Percentiles rank a stretch among this genome's conserved stretches.
phyloP scores from a whole-genome alignment of 2,797 vertebrate genomes.

The Eulemur albifrons region DNA sequence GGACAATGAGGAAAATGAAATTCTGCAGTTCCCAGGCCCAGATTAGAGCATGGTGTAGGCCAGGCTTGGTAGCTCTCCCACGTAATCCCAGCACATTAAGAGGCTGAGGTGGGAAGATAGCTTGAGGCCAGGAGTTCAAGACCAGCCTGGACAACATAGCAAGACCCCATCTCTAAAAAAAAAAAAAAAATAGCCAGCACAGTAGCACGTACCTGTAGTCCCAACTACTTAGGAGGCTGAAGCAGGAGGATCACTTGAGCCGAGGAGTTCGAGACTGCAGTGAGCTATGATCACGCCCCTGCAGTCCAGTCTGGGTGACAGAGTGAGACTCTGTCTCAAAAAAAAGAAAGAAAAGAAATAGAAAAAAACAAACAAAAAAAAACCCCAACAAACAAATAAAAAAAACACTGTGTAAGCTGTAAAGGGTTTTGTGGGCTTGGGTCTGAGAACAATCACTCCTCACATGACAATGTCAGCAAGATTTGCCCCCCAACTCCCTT shows the following conservation, averaged over 20 bases:
- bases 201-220: background rate
- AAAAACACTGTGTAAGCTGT: background rate
- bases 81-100: background rate
- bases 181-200: background rate
- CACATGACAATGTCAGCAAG: rapidly evolving
- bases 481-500: background rate
- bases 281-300: background rate
- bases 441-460: background rate
- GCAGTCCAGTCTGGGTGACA: background rate
- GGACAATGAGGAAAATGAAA: background rate
- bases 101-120: background rate
- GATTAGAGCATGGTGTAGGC: background rate
- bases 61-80: background rate
- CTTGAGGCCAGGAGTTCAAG: background rate
- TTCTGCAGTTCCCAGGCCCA: background rate
- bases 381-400: background rate
- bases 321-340: background rate
- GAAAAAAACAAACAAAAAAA: background rate
- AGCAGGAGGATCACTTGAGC: background rate
- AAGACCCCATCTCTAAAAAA: background rate
- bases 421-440: background rate
- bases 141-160: background rate
- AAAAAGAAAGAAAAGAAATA: background rate
- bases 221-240: background rate
- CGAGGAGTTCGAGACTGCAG: background rate